These are phyloP conservation scores for Himalopsyche anomala DNA, from an alignment of 2,888 invertebrate species.

Conservation along the genomic window DNA sequence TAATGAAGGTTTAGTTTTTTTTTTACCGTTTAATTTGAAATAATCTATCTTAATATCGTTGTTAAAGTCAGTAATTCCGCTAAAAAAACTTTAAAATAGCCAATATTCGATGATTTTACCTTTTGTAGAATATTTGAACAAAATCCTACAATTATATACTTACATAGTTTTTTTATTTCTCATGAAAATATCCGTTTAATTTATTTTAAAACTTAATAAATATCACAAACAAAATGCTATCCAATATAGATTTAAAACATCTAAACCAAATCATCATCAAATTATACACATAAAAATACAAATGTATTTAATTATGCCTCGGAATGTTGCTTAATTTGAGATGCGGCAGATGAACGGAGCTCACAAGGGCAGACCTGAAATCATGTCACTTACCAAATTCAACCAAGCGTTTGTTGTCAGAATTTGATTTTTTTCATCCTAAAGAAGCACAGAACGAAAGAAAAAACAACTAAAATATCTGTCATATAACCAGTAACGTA, in stretches of 20 bases:
- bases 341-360: slow-evolving; percentile 34
- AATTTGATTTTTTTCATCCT: slow-evolving; percentile 99
- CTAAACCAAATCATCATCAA: background rate
- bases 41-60: too few species aligned
- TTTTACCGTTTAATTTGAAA: too few species aligned
- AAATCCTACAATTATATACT: too few species aligned
- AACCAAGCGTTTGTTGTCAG: slow-evolving; percentile 99
- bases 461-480: slow-evolving; percentile 69
- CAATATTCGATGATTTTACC: too few species aligned
- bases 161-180: too few species aligned
- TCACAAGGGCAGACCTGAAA: slow-evolving; percentile 52
- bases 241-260: background rate
- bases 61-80: too few species aligned
- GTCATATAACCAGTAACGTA: slow-evolving; percentile 15
- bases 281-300: background rate
- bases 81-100: too few species aligned
- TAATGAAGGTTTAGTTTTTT: too few species aligned
- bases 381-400: slow-evolving; percentile 93
- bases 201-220: too few species aligned
- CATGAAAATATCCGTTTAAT: too few species aligned
- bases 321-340: background rate
- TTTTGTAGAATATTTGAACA: too few species aligned
- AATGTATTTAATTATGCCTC: background rate
- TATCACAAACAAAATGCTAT: background rate
- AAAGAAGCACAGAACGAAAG: slow-evolving; percentile 81